Percentiles rank a stretch among this genome's conserved stretches.
Conservation (phyloP, 2,113 vertebrate species). For the Poeciliopsis prolifica region DNA sequence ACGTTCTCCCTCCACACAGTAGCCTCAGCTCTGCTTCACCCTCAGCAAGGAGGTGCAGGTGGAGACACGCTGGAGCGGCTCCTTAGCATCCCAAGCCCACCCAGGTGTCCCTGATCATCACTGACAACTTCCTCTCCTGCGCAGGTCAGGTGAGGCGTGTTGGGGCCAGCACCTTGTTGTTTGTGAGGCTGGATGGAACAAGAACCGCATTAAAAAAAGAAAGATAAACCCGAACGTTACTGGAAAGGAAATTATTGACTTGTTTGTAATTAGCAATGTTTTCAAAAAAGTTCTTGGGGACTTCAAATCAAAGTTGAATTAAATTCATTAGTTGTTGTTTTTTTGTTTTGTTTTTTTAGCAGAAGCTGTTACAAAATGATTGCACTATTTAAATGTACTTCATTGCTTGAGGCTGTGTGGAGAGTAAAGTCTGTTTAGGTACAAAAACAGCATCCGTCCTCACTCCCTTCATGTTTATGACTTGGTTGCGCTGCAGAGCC, state of each 20-base stretch:
- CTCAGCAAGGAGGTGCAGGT: conserved; percentile 61
- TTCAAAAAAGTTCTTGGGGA: no score
- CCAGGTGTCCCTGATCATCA: conserved; percentile 64
- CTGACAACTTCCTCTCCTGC: conserved; percentile 23
- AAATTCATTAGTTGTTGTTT: no score
- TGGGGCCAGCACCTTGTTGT: conserved; percentile 49
- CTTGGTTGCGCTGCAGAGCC: not conserved
- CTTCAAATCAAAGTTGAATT: no score
- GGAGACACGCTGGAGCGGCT: conserved; percentile 66
- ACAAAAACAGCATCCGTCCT: not conserved
- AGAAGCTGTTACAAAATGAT: no score
- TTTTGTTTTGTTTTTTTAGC: no score
- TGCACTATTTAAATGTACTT: no score
- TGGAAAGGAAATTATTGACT: not conserved
- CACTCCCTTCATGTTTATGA: not conserved
- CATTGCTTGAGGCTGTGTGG: not conserved
- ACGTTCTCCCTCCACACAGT: conserved; percentile 21
- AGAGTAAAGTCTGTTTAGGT: not conserved
- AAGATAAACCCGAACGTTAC: not conserved
- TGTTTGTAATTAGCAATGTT: no score
- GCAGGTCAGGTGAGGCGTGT: conserved; percentile 57
- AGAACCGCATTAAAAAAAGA: not conserved
- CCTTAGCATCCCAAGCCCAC: conserved; percentile 58
- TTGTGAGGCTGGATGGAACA: conserved; percentile 15
- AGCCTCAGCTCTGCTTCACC: conserved; percentile 47